Evolutionary conservation across 2,113 vertebrate genomes (phyloP).

Genomic region (Dunckerocampus dactyliophorus): DNA sequence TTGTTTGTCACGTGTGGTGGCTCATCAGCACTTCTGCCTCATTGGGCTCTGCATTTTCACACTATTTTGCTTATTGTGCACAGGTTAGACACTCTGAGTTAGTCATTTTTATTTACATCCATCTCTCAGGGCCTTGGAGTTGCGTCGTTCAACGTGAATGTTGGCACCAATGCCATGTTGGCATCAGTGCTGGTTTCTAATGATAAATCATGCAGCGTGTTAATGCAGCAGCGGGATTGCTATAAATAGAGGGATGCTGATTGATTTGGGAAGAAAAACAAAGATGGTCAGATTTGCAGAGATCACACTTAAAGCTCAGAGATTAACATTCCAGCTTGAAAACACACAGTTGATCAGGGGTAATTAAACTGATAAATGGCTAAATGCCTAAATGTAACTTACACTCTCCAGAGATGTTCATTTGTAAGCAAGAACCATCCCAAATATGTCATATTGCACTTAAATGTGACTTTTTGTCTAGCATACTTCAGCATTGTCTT

Average conservation of each 20-base stretch:
- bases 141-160: constrained; percentile 49
- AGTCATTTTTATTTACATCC: not conserved
- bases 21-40: constrained; percentile 65
- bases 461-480: not conserved
- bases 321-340: constrained; percentile 4
- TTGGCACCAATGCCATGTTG: constrained; percentile 57
- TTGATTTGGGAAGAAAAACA: constrained; percentile 43
- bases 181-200: constrained; percentile 60
- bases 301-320: constrained; percentile 12
- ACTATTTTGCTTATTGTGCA: constrained; percentile 38
- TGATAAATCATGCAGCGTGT: constrained; percentile 66
- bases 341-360: constrained; percentile 23
- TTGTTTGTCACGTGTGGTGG: constrained; percentile 54
- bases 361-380: constrained; percentile 5
- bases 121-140: constrained; percentile 42
- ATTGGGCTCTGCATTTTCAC: constrained; percentile 32
- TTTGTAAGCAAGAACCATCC: no score
- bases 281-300: constrained; percentile 30
- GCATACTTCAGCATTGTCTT: not conserved
- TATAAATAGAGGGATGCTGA: constrained; percentile 60
- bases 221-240: constrained; percentile 51
- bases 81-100: constrained; percentile 1
- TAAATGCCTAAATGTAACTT: constrained; percentile 6
- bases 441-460: not conserved
- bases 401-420: constrained; percentile 3